Conservation (phyloP, 2,888 invertebrate species). For the Troides oblongomaculatus region DNA sequence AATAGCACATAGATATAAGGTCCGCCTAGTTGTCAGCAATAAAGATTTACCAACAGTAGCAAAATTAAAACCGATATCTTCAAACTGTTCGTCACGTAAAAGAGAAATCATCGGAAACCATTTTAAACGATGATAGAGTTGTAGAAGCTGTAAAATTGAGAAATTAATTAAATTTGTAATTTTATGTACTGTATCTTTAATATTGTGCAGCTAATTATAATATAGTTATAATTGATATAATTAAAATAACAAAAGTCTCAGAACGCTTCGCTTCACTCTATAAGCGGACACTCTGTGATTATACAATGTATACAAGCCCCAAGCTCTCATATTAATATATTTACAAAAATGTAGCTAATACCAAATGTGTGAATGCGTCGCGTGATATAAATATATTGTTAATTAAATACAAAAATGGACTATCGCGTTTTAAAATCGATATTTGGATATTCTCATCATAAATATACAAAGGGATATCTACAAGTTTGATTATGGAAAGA, state of each 20-base stretch:
- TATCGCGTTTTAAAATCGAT: slow-evolving; percentile 53
- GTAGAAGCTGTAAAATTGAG: no score
- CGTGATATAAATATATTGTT: slow-evolving; percentile 43
- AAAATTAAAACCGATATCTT: no score
- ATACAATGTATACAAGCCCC: slow-evolving; percentile 39
- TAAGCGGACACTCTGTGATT: slow-evolving; percentile 38
- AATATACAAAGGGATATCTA: slow-evolving; percentile 57
- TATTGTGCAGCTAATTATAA: no score
- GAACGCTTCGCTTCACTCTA: slow-evolving; percentile 33
- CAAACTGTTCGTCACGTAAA: no score
- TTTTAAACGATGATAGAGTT: no score
- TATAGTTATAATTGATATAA: no score
- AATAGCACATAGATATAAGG: no score
- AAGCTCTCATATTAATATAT: slow-evolving; percentile 43
- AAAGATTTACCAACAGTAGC: no score
- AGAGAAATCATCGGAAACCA: no score
- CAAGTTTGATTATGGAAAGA: slow-evolving; percentile 66
- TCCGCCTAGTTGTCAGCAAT: no score
- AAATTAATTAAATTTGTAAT: no score
- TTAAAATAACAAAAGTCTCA: background rate
- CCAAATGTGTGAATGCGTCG: slow-evolving; percentile 47
- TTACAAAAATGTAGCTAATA: slow-evolving; percentile 37
- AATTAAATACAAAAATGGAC: slow-evolving; percentile 52
- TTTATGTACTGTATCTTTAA: no score
- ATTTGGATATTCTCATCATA: slow-evolving; percentile 63